These are phyloP conservation scores for Cygnus buccinator DNA, from an alignment of 2,113 vertebrate species.

Conservation along the genomic window DNA sequence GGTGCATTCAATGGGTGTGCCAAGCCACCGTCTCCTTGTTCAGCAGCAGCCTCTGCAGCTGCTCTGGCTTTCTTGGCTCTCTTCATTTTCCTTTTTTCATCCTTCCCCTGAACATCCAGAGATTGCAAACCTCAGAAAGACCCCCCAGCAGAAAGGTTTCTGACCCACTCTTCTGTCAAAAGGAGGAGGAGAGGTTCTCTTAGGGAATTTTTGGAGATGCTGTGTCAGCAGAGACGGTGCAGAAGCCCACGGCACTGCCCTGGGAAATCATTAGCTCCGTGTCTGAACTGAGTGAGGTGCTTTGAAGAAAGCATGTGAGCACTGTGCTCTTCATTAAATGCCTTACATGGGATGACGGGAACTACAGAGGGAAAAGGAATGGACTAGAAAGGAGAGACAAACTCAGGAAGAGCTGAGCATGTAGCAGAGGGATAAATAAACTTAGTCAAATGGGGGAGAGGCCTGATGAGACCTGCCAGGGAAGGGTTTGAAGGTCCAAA, in stretches of 20 bases:
- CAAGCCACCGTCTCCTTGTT: constrained; percentile 21
- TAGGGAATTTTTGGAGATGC: not conserved
- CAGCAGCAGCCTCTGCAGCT: constrained; percentile 21
- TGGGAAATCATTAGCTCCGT: not conserved
- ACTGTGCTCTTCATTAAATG: not conserved
- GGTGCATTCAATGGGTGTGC: not conserved
- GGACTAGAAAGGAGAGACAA: not conserved
- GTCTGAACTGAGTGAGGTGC: not conserved
- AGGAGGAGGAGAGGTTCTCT: not conserved
- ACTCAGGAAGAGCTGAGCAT: not conserved
- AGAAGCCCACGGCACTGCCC: rapidly evolving
- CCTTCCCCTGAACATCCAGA: not conserved
- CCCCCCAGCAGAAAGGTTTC: not conserved
- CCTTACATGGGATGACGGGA: not conserved
- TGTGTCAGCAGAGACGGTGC: not conserved
- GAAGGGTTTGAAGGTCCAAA: not conserved
- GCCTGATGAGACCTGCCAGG: not conserved
- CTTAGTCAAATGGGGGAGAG: not conserved
- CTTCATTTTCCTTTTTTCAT: not conserved
- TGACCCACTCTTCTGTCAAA: not conserved
- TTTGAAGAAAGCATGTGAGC: not conserved
- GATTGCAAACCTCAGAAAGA: constrained; percentile 21
- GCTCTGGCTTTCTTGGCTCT: not conserved
- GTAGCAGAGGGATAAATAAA: not conserved
- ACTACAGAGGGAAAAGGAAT: not conserved